These are phyloP conservation scores for Cryptophagus acutangulus DNA, from an alignment of 2,888 invertebrate genomes.

Conservation along the genomic window DNA sequence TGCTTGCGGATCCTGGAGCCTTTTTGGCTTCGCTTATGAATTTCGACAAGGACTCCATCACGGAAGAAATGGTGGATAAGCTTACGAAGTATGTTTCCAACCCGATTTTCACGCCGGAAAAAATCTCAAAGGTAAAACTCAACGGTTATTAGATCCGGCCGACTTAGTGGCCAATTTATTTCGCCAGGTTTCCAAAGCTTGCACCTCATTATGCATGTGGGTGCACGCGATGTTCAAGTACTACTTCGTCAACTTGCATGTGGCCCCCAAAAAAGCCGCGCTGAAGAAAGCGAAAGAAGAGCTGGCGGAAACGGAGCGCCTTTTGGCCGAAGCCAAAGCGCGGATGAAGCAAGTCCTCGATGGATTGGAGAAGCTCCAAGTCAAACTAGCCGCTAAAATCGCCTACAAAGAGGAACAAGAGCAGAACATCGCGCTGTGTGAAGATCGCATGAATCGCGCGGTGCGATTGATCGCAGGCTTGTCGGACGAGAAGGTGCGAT, in stretches of 20 bases:
- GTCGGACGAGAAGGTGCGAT: constrained; percentile 50
- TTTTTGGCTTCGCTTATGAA: constrained; percentile 79
- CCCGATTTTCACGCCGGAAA: constrained; percentile 74
- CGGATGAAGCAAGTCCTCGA: constrained; percentile 73
- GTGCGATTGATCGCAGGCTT: constrained; percentile 53
- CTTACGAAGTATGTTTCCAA: constrained; percentile 72
- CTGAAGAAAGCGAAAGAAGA: constrained; percentile 66
- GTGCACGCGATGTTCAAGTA: constrained; percentile 91
- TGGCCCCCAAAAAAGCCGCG: constrained; percentile 85
- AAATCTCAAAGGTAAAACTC: constrained; percentile 60
- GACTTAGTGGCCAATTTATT: constrained; percentile 9
- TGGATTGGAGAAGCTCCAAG: constrained; percentile 70
- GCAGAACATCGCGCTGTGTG: constrained; percentile 68
- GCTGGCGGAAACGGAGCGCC: constrained; percentile 61
- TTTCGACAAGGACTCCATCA: constrained; percentile 82
- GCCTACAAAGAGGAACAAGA: constrained; percentile 67
- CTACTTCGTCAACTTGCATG: constrained; percentile 77
- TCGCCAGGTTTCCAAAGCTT: constrained; percentile 68
- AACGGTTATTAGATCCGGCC: not conserved
- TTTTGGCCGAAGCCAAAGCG: constrained; percentile 66
- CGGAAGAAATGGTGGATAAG: constrained; percentile 75
- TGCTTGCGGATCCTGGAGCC: constrained; percentile 75
- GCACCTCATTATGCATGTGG: constrained; percentile 82
- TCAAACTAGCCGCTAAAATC: constrained; percentile 66
- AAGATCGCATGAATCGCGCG: constrained; percentile 72